Base-by-base conservation (phyloP, 2,888 invertebrate genomes). In the Trichacis sp. region DNA sequence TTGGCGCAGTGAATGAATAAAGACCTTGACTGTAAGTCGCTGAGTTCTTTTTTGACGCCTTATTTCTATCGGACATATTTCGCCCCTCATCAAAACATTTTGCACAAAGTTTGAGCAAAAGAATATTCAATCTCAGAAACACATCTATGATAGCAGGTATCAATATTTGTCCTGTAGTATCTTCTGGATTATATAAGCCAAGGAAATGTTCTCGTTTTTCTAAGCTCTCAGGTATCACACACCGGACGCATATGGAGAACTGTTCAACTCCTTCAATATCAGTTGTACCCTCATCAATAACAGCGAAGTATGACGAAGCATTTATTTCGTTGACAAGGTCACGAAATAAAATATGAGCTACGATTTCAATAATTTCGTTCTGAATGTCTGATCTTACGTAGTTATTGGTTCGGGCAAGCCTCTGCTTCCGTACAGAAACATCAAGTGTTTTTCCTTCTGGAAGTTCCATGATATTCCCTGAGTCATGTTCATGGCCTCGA, bases 211-310 rank as follows among this genome's bases (percentile, higher is more conserved):
- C 24, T 24, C 4, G 24, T 5, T 8, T 5, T 14, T n/a, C n/a
- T n/a, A n/a, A n/a, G n/a, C n/a, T n/a, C n/a, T n/a, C n/a, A n/a
- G n/a, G n/a, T n/a, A n/a, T n/a, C n/a, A n/a, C n/a, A n/a, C 1
- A 24, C 20, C 20, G 14, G 20, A 29, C 47, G 20, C n/a, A n/a
- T n/a, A n/a, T n/a, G n/a, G n/a, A n/a, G n/a, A n/a, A n/a, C n/a
- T n/a, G n/a, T n/a, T n/a, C 47, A 14, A 24, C 6, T 14, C 47
- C 29, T 29, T 24, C n/a, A 29, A 47, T 12, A 14, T 47, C 47
- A n/a, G 47, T 47, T 47, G 47, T 47, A 2, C 50, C 56, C 9
- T 50, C 56, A 43, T 42, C 56, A 42, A 56, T 56, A 1, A 56
- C 33, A 18, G 43, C 17, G 49, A 49, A 56, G 20, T 33, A 56